phyloP scores from a whole-genome alignment of 2,888 invertebrate genomes.

The Lasioglossum pauxillum region DNA sequence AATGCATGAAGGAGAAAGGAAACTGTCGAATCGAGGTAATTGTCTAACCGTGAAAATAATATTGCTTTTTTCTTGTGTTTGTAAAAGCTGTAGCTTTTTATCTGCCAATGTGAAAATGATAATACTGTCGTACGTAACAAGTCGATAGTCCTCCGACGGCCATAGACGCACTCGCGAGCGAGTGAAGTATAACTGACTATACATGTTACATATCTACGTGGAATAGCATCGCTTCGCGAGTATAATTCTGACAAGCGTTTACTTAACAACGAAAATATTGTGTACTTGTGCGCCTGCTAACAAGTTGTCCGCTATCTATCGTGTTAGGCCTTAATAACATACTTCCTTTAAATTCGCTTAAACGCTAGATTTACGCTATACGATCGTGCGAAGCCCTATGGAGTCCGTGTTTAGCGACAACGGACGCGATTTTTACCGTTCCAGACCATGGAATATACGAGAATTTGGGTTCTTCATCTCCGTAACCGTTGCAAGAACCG shows the following conservation, averaged over 20 bases:
- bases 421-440: slow-evolving; percentile 10
- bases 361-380: slow-evolving; percentile 72
- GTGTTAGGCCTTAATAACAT: slow-evolving; percentile 79
- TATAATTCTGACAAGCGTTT: slow-evolving; percentile 75
- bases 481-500: background rate
- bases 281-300: slow-evolving; percentile 62
- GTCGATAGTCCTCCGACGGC: background rate
- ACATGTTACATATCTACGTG: slow-evolving; percentile 57
- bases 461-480: background rate
- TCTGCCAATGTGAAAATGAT: background rate
- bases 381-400: slow-evolving; percentile 74
- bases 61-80: too few species aligned
- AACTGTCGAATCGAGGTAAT: background rate
- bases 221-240: slow-evolving; percentile 74
- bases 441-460: background rate
- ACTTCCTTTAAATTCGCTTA: slow-evolving; percentile 71
- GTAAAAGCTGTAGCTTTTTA: too few species aligned
- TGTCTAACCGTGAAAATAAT: too few species aligned
- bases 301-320: slow-evolving; percentile 66
- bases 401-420: slow-evolving; percentile 68
- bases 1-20: too few species aligned
- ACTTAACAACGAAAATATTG: slow-evolving; percentile 74
- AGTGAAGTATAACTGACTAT: slow-evolving; percentile 68
- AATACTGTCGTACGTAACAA: background rate
- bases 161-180: slow-evolving; percentile 72